Conservation (phyloP, 2,888 invertebrate species). For the Limnephilus marmoratus region DNA sequence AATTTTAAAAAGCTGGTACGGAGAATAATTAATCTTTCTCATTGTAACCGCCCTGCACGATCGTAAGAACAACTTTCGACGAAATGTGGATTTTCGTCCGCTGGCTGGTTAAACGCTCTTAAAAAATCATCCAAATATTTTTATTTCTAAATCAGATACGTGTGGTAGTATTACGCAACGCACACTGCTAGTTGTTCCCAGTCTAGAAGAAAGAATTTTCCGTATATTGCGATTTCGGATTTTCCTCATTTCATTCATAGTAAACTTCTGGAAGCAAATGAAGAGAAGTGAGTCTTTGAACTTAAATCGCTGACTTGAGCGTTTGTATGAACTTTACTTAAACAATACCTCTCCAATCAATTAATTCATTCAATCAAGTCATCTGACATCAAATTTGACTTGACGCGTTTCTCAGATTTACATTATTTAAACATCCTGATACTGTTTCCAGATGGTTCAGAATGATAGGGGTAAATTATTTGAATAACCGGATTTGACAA, state of each 20-base stretch:
- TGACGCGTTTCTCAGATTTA: not conserved
- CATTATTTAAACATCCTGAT: not conserved
- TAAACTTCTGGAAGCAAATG: not conserved
- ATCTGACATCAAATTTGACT: not conserved
- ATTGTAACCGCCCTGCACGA: no score
- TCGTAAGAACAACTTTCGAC: no score
- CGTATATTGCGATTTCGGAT: not conserved
- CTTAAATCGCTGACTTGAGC: not conserved
- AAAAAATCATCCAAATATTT: no score
- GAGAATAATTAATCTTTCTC: no score
- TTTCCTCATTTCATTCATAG: not conserved
- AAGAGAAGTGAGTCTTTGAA: not conserved
- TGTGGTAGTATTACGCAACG: not conserved
- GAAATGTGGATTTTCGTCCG: no score
- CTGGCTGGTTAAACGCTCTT: no score
- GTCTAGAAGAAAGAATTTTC: not conserved
- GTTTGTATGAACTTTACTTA: not conserved
- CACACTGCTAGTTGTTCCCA: not conserved
- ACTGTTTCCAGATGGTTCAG: not conserved
- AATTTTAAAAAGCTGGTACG: no score
- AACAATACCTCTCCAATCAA: not conserved
- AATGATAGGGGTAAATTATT: not conserved
- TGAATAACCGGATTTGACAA: not conserved
- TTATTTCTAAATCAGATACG: no score
- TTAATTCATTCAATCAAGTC: not conserved